Conservation (phyloP, 1,140 invertebrate species). For the Colletes latitarsis region DNA sequence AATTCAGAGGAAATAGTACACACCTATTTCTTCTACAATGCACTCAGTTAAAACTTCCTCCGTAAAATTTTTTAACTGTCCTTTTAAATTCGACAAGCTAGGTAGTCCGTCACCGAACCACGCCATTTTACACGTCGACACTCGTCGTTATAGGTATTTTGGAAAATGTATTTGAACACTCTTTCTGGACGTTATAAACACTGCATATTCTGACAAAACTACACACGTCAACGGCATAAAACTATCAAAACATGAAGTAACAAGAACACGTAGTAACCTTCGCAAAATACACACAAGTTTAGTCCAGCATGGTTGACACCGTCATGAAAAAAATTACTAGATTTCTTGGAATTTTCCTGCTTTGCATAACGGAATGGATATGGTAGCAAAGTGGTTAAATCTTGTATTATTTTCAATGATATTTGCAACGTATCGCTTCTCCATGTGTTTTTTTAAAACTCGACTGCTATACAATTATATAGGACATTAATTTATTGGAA, state of each 20-base stretch:
- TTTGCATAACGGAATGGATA: neutral
- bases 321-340: constrained; percentile 30
- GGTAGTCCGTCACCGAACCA: constrained; percentile 88
- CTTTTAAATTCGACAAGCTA: constrained; percentile 87
- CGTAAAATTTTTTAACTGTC: constrained; percentile 88
- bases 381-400: neutral
- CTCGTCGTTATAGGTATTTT: constrained; percentile 30
- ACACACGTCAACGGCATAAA: constrained; percentile 22
- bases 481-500: too few relatives aligned
- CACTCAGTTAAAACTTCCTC: constrained; percentile 86
- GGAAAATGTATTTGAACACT: constrained; percentile 5
- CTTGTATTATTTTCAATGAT: neutral
- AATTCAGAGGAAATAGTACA: constrained; percentile 50
- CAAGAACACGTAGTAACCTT: constrained; percentile 53
- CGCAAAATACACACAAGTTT: constrained; percentile 52
- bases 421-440: neutral
- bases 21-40: constrained; percentile 82
- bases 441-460: neutral
- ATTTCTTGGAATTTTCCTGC: neutral
- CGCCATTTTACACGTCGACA: constrained; percentile 84
- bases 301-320: constrained; percentile 48
- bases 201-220: constrained; percentile 39
- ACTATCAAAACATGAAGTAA: constrained; percentile 56
- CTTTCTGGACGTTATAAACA: constrained; percentile 51
- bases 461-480: neutral